Conservation (phyloP, 2,113 vertebrate species). For the Zosterops lateralis region DNA sequence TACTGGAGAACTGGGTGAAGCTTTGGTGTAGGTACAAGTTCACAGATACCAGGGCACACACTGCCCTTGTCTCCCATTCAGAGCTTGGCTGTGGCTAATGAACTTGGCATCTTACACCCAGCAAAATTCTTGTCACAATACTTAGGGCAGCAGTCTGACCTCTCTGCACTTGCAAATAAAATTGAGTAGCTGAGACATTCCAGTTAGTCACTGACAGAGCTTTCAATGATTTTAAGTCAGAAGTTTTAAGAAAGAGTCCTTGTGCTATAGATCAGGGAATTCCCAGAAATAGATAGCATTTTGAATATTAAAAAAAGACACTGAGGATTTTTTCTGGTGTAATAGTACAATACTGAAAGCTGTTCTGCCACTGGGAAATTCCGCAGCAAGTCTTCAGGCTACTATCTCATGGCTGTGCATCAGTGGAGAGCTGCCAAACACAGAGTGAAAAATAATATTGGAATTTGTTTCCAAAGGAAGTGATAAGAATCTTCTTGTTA, state of each 20-base stretch:
- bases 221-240: background rate
- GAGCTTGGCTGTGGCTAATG: background rate
- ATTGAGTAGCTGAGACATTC: background rate
- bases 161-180: background rate
- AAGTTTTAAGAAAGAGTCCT: background rate
- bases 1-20: background rate
- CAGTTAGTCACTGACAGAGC: background rate
- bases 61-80: background rate
- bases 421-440: background rate
- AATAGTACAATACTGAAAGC: background rate
- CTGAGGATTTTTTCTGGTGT: background rate
- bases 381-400: background rate
- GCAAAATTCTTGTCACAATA: background rate
- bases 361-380: constrained; percentile 15
- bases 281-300: background rate
- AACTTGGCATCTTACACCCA: background rate
- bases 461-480: background rate
- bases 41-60: background rate
- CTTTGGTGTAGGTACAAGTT: background rate
- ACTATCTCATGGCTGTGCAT: background rate
- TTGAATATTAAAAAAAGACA: background rate
- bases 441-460: constrained; percentile 3
- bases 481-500: background rate
- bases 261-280: background rate
- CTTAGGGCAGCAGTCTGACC: background rate